Conservation (phyloP, 2,888 invertebrate genomes). For the Heliothis peltigera region DNA sequence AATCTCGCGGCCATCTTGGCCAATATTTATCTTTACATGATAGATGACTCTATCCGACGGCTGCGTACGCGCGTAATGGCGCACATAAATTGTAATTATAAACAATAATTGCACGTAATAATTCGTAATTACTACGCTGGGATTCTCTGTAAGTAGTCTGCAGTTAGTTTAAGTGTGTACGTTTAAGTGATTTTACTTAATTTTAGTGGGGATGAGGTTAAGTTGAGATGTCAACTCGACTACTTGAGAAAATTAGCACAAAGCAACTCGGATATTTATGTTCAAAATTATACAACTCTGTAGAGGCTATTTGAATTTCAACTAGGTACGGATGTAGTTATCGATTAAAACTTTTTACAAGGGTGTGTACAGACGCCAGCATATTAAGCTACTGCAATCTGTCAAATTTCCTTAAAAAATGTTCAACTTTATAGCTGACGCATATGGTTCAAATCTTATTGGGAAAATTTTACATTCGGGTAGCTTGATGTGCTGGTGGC, state of each 20-base stretch:
- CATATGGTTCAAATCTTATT: too few relatives aligned
- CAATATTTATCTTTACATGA: conserved; percentile 58
- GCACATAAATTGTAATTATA: conserved; percentile 60
- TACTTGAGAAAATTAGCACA: neutral
- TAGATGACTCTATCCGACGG: conserved; percentile 55
- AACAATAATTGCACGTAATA: conserved; percentile 61
- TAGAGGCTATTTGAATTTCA: too few relatives aligned
- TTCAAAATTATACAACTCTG: too few relatives aligned
- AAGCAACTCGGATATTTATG: too few relatives aligned
- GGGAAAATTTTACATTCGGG: too few relatives aligned
- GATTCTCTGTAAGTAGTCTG: conserved; percentile 39
- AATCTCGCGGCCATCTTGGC: conserved; percentile 41
- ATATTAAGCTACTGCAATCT: too few relatives aligned
- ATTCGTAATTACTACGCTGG: conserved; percentile 51
- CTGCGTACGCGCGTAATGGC: conserved; percentile 45
- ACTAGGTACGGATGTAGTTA: too few relatives aligned
- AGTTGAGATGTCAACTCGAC: conserved; percentile 3
- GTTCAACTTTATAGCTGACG: too few relatives aligned
- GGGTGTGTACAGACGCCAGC: too few relatives aligned
- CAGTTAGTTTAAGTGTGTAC: conserved; percentile 8
- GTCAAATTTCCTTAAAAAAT: too few relatives aligned
- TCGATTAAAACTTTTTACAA: too few relatives aligned
- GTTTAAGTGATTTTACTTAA: conserved; percentile 4
- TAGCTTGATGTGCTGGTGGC: too few relatives aligned
- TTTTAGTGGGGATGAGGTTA: conserved; percentile 12